Percentiles rank a stretch among this genome's conserved stretches.
Evolutionary conservation across 2,888 invertebrate species (phyloP).

Genomic region (Drosophila siamana): DNA sequence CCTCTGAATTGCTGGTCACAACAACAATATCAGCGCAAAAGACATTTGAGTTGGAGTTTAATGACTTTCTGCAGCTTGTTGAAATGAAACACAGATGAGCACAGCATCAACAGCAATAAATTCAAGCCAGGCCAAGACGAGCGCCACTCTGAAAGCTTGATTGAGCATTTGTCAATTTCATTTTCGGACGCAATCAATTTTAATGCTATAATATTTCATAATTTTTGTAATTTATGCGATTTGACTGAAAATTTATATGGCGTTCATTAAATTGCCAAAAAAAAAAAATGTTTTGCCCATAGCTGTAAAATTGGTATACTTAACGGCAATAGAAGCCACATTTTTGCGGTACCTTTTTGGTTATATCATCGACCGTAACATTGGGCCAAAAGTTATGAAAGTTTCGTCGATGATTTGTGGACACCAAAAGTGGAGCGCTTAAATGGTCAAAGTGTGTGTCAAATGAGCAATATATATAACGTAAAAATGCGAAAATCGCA

Average conservation of each 20-base stretch:
- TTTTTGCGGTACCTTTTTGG: slow-evolving; percentile 27
- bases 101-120: slow-evolving; percentile 1
- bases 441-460: slow-evolving; percentile 23
- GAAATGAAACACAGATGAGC: slow-evolving; percentile 39
- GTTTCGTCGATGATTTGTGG: slow-evolving; percentile 39
- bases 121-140: not conserved
- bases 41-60: slow-evolving; percentile 49
- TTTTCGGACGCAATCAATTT: slow-evolving; percentile 53
- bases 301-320: slow-evolving; percentile 43
- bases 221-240: slow-evolving; percentile 40
- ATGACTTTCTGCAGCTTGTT: slow-evolving; percentile 45
- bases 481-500: not conserved
- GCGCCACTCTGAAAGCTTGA: slow-evolving; percentile 39
- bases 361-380: slow-evolving; percentile 20
- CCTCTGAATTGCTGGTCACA: slow-evolving; percentile 28
- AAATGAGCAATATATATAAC: slow-evolving; percentile 15
- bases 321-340: slow-evolving; percentile 31
- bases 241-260: slow-evolving; percentile 23
- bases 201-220: slow-evolving; percentile 41
- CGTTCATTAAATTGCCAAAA: slow-evolving; percentile 32
- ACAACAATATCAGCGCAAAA: slow-evolving; percentile 13
- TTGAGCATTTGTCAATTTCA: slow-evolving; percentile 52
- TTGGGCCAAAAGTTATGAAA: slow-evolving; percentile 38
- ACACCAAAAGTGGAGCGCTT: slow-evolving; percentile 23
- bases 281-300: slow-evolving; percentile 12